phyloP scores from a whole-genome alignment of 2,797 vertebrate genomes.

The Mus caroli region DNA sequence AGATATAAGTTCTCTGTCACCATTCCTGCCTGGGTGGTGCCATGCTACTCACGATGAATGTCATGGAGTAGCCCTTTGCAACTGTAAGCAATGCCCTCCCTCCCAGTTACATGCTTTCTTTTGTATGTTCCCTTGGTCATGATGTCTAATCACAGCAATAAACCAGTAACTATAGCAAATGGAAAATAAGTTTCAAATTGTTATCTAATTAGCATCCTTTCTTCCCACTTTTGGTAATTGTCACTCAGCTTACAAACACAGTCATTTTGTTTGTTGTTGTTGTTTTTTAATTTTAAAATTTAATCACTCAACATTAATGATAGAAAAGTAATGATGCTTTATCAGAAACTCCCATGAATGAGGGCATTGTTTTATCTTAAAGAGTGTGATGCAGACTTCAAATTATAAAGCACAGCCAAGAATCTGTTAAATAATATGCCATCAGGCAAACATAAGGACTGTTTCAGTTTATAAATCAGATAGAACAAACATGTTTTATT shows the following conservation, averaged over 20 bases:
- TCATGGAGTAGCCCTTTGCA: not conserved
- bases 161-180: too few relatives aligned
- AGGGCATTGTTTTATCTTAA: constrained; percentile 87
- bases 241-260: not conserved
- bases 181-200: not conserved
- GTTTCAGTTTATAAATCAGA: constrained; percentile 74
- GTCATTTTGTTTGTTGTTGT: not conserved
- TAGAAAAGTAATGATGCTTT: constrained; percentile 80
- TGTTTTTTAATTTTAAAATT: not conserved
- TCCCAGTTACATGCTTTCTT: not conserved
- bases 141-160: not conserved
- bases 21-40: not conserved
- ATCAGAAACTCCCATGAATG: constrained; percentile 79
- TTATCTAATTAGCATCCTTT: not conserved
- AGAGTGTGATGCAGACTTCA: constrained; percentile 95
- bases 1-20: not conserved
- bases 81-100: not conserved
- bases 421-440: constrained; percentile 88
- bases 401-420: constrained; percentile 88
- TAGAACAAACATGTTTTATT: constrained; percentile 70
- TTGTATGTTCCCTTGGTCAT: too few relatives aligned
- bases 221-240: not conserved
- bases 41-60: not conserved
- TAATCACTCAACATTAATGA: constrained; percentile 61
- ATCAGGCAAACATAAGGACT: constrained; percentile 73